Evolutionary conservation across 2,888 invertebrate species (phyloP).

Genomic region (Vannuccia rotundouncinata): DNA sequence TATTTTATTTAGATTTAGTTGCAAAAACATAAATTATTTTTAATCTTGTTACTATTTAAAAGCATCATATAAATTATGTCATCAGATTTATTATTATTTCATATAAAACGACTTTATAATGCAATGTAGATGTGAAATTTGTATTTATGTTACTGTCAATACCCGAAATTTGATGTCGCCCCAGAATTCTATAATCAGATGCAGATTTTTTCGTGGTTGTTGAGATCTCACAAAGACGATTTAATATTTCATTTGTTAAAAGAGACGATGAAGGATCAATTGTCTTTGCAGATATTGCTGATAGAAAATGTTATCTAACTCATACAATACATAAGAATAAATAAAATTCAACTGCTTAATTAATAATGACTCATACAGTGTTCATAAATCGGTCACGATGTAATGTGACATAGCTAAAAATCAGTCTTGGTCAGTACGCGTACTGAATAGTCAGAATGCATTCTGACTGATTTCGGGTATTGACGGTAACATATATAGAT

Average conservation of each 20-base stretch:
- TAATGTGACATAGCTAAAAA: no score
- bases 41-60: no score
- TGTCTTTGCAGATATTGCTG: background rate
- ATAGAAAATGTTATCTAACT: background rate
- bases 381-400: background rate
- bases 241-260: background rate
- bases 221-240: background rate
- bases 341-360: no score
- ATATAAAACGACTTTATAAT: no score
- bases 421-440: background rate
- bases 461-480: background rate
- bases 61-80: no score
- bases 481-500: background rate
- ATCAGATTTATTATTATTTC: no score
- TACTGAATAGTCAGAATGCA: background rate
- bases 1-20: no score
- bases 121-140: no score
- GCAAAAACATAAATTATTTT: no score
- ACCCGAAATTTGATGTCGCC: background rate
- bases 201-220: background rate
- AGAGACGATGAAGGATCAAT: background rate
- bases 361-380: background rate
- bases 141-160: no score
- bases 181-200: background rate
- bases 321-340: background rate